A percentile compares a stretch with the other conserved stretches of the same genome.
These are phyloP conservation scores for Pelochelys cantorii DNA, from an alignment of 2,797 vertebrate genomes.

Conservation along the genomic window DNA sequence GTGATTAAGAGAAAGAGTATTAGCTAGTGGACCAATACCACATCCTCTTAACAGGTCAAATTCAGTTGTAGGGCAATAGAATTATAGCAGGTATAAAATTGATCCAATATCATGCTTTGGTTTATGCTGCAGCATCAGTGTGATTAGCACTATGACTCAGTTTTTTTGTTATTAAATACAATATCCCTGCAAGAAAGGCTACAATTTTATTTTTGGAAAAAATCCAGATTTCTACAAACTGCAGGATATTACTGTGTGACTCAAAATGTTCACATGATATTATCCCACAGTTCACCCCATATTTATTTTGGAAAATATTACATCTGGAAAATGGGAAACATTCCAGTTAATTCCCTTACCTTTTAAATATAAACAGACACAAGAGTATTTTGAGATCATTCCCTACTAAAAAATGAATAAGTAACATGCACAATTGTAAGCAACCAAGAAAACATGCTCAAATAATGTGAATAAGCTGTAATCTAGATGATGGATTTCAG, in stretches of 20 bases:
- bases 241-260: constrained; percentile 71
- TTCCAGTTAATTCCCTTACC: constrained; percentile 82
- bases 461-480: constrained; percentile 55
- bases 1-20: constrained; percentile 41
- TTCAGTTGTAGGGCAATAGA: neutral
- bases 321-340: constrained; percentile 80
- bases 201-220: constrained; percentile 58
- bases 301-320: constrained; percentile 81
- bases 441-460: constrained; percentile 63
- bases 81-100: neutral
- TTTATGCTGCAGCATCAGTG: neutral
- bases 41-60: neutral
- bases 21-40: constrained; percentile 25
- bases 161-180: constrained; percentile 32
- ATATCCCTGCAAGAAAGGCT: constrained; percentile 34
- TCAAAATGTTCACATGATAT: constrained; percentile 76
- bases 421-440: constrained; percentile 57
- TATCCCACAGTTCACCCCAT: constrained; percentile 69
- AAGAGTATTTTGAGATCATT: constrained; percentile 75
- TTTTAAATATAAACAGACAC: constrained; percentile 78
- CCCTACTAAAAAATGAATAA: constrained; percentile 67
- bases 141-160: neutral
- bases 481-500: constrained; percentile 35
- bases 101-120: constrained; percentile 14
- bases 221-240: constrained; percentile 65